A percentile compares a stretch with the other conserved stretches of the same genome.
Evolutionary conservation across 2,113 vertebrate species (phyloP).

Genomic region (Rhea americana): DNA sequence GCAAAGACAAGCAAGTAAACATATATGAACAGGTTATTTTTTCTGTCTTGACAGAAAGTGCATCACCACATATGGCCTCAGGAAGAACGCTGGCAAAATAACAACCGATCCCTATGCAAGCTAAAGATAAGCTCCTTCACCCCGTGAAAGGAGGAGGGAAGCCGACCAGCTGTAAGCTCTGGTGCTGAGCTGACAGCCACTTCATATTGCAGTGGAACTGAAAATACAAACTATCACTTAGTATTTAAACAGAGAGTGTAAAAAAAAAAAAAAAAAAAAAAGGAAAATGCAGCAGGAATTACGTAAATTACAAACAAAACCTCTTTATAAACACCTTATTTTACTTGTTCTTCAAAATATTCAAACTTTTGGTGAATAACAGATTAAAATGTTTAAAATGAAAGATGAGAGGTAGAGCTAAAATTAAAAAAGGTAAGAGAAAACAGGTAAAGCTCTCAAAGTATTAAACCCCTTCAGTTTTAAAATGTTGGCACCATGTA

Average conservation of each 20-base stretch:
- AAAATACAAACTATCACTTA: background rate
- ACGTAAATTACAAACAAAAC: background rate
- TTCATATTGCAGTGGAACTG: background rate
- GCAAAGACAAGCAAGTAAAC: background rate
- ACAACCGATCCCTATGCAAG: constrained; percentile 25
- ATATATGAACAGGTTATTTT: background rate
- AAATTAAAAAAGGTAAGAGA: background rate
- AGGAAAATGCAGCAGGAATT: background rate
- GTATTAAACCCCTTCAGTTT: background rate
- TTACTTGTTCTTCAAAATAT: background rate
- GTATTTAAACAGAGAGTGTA: background rate
- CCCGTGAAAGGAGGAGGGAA: background rate
- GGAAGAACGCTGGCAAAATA: background rate
- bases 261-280: background rate
- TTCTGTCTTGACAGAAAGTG: background rate
- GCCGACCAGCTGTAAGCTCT: background rate
- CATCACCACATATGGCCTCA: background rate
- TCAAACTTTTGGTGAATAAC: background rate
- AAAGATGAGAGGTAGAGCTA: background rate
- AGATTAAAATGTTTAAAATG: background rate
- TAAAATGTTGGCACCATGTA: background rate
- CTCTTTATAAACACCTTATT: background rate
- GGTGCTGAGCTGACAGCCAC: background rate
- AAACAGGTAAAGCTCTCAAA: background rate
- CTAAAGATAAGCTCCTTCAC: background rate